Evolutionary conservation across 2,797 vertebrate genomes (phyloP), one percentile per base, ranked within the genome.

Genomic region (Avahi laniger): DNA sequence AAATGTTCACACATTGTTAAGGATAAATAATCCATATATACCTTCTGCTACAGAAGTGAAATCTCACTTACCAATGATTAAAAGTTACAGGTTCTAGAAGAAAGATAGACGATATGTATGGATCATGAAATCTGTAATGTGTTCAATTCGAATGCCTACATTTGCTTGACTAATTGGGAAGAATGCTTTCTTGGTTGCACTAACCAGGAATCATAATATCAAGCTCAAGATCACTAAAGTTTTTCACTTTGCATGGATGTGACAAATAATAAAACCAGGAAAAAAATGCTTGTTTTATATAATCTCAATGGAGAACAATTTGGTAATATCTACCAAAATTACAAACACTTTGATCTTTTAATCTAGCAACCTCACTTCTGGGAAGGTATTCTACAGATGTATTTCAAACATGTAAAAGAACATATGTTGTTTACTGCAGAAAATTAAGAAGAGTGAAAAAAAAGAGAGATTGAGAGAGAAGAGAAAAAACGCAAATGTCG

Each of bases 51-150:
- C 38, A 70, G 83, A 96, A 76, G 54, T 38, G 61, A 84, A 82
- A 89, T 72, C 90, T 94, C 83, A 83, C n/a, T 91, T 20, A 85
- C 14, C 50, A 76, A 70, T 57, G 67, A 92, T 87, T 81, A 87
- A 91, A 92, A 84, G 80, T 72, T 70, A 59, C 38, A 92, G 67
- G 80, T 73, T 73, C 79, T 76, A 90, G 57, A 90, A 73, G 26
- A 48, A 52, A 85, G 52, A 93, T 54, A 22, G 52, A 59, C 57
- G 4, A 33, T 91, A 41, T 28, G 38, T 43, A 26, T 22, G 50
- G 17, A 22, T 89, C 59, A 38, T 17, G 48, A 89, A 28, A 67
- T 59, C 18, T 43, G 52, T 18, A 26, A 54, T 24, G 46, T 48
- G 50, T 30, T 65, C 67, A 92, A 30, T 52, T 22, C 28, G 43